Conservation (phyloP, 1,140 invertebrate species). For the Cephus cinctus region DNA sequence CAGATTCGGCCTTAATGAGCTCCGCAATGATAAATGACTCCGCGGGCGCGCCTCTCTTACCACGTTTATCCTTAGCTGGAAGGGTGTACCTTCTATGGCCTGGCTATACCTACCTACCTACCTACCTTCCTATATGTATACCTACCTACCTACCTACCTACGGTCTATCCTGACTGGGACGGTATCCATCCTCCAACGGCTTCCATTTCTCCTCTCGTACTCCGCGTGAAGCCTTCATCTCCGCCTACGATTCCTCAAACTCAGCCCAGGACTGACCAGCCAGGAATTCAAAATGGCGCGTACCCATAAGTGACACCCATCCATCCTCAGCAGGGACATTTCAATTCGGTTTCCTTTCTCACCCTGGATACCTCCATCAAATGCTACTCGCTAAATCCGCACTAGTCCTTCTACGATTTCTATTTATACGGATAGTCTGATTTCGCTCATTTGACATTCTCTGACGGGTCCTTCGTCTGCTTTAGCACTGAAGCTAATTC, state of each 20-base stretch:
- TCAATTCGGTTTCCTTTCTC: conserved; percentile 45
- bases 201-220: conserved; percentile 38
- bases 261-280: conserved; percentile 36
- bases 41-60: conserved; percentile 36
- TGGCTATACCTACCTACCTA: too few species aligned
- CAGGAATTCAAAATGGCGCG: conserved; percentile 54
- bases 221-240: conserved; percentile 48
- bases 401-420: too few species aligned
- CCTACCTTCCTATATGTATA: too few species aligned
- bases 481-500: too few species aligned
- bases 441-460: too few species aligned
- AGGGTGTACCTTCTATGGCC: conserved; percentile 35
- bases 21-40: conserved; percentile 51
- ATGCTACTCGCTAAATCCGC: too few species aligned
- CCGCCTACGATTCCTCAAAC: conserved; percentile 56
- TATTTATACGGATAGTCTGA: too few species aligned
- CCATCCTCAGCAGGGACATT: conserved; percentile 42
- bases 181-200: too few species aligned
- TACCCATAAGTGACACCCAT: conserved; percentile 43
- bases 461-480: too few species aligned
- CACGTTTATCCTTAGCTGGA: conserved; percentile 30
- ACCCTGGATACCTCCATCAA: too few species aligned
- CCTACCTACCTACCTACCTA: conserved; percentile 4
- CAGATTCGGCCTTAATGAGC: conserved; percentile 53
- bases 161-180: conserved; percentile 30